phyloP scores from a whole-genome alignment of 2,888 invertebrate genomes.

The Athetis lepigone region DNA sequence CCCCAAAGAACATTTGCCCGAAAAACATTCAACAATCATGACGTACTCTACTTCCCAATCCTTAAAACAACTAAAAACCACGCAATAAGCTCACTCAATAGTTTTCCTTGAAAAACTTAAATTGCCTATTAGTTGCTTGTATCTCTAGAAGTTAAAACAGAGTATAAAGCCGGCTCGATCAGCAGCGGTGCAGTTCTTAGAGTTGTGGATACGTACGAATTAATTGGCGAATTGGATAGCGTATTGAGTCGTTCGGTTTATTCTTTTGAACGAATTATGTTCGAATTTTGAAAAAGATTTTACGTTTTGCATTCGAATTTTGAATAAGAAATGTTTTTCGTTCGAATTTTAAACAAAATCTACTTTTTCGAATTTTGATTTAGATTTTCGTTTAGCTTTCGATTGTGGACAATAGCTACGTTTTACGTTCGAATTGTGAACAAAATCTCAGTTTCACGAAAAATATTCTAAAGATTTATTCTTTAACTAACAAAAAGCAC shows the following conservation, averaged over 20 bases:
- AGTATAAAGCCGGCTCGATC: slow-evolving; percentile 44
- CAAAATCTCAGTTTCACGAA: too few species aligned
- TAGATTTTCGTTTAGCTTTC: too few species aligned
- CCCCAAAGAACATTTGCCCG: too few species aligned
- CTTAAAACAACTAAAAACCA: slow-evolving; percentile 7
- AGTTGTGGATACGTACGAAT: slow-evolving; percentile 29
- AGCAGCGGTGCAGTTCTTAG: slow-evolving; percentile 38
- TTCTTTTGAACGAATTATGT: background rate
- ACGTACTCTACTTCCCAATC: background rate
- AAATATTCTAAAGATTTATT: too few species aligned
- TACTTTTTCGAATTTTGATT: too few species aligned
- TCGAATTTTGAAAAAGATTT: too few species aligned
- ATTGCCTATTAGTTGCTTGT: slow-evolving; percentile 84
- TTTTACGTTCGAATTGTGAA: background rate
- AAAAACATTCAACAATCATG: too few species aligned
- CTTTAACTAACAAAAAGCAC: too few species aligned
- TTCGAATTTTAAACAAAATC: background rate
- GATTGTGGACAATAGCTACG: too few species aligned
- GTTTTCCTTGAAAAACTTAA: slow-evolving; percentile 78
- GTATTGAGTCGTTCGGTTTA: slow-evolving; percentile 10
- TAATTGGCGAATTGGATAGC: slow-evolving; percentile 23
- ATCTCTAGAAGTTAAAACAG: slow-evolving; percentile 75
- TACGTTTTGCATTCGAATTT: too few species aligned
- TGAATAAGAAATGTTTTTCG: background rate
- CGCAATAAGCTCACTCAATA: slow-evolving; percentile 13